Conservation (phyloP, 2,113 vertebrate genomes). For the Dascyllus trimaculatus region DNA sequence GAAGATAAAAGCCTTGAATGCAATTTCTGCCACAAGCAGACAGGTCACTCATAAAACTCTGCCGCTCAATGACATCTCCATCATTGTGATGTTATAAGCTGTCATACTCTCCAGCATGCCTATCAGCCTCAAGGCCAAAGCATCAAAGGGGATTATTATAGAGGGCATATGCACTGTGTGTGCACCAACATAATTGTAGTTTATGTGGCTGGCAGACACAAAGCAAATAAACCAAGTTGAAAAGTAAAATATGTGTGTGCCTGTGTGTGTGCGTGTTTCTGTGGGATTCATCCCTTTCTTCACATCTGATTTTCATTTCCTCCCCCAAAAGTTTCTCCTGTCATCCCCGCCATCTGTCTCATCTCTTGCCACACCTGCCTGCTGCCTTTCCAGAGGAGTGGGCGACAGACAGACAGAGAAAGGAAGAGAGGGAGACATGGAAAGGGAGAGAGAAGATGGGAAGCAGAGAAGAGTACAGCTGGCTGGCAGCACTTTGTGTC, state of each 20-base stretch:
- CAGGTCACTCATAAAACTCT: constrained; percentile 71
- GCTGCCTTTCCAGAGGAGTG: constrained; percentile 54
- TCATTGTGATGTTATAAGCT: constrained; percentile 79
- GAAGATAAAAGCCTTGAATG: constrained; percentile 27
- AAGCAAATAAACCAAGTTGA: constrained; percentile 31
- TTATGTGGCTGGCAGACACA: constrained; percentile 32
- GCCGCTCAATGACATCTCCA: constrained; percentile 77
- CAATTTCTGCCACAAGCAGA: constrained; percentile 59
- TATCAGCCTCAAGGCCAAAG: constrained; percentile 74
- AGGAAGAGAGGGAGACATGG: constrained; percentile 12
- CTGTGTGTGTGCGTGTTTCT: not conserved
- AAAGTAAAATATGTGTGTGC: constrained; percentile 25
- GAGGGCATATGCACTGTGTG: constrained; percentile 43
- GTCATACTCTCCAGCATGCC: constrained; percentile 65
- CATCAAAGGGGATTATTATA: constrained; percentile 68
- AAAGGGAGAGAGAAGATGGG: constrained; percentile 45
- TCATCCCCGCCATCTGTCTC: constrained; percentile 81
- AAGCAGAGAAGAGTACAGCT: constrained; percentile 56
- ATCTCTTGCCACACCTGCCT: constrained; percentile 75
- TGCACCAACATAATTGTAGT: constrained; percentile 28
- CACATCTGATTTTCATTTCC: constrained; percentile 57
- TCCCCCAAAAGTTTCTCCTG: constrained; percentile 70
- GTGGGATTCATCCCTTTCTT: constrained; percentile 29
- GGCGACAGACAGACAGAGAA: constrained; percentile 36
- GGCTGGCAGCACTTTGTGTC: constrained; percentile 64